Evolutionary conservation across 1,140 invertebrate genomes (phyloP).

Genomic region (Drosophila ficusphila): DNA sequence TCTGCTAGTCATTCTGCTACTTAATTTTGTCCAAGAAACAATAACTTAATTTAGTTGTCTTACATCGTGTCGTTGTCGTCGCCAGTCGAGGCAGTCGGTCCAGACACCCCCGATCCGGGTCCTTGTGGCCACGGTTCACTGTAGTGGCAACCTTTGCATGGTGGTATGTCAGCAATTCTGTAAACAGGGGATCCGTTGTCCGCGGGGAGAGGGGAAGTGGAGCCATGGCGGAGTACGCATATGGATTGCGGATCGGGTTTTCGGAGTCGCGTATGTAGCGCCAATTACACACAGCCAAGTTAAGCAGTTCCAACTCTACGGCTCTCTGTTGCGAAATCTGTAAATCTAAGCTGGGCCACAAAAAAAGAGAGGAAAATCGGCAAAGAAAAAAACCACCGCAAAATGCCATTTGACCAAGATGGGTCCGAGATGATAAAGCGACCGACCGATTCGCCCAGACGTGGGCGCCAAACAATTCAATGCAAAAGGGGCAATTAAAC

Average conservation of each 20-base stretch:
- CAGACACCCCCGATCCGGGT: constrained; percentile 31
- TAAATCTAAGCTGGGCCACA: constrained; percentile 48
- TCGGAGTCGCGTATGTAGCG: constrained; percentile 49
- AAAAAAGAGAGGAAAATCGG: constrained; percentile 18
- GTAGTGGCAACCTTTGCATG: constrained; percentile 56
- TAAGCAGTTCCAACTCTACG: constrained; percentile 13
- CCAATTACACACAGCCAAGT: constrained; percentile 67
- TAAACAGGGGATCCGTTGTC: constrained; percentile 30
- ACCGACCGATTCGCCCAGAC: constrained; percentile 37
- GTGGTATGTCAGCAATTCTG: constrained; percentile 64
- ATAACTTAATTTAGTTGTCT: constrained; percentile 82
- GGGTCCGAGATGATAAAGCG: constrained; percentile 52
- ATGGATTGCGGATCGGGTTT: constrained; percentile 28
- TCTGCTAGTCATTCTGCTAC: background rate
- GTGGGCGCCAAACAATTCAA: constrained; percentile 68
- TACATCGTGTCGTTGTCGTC: constrained; percentile 73
- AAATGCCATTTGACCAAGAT: constrained; percentile 73
- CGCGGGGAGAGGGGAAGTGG: background rate
- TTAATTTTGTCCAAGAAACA: constrained; percentile 35
- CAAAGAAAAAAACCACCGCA: constrained; percentile 29
- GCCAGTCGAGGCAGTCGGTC: constrained; percentile 36
- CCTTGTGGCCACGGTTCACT: constrained; percentile 19
- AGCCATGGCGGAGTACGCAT: constrained; percentile 44
- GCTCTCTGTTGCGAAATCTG: constrained; percentile 57
- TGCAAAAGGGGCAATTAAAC: constrained; percentile 65